A percentile compares a stretch with the other conserved stretches of the same genome.
Evolutionary conservation across 2,888 invertebrate species (phyloP).

Genomic region (Nasonia oneida): DNA sequence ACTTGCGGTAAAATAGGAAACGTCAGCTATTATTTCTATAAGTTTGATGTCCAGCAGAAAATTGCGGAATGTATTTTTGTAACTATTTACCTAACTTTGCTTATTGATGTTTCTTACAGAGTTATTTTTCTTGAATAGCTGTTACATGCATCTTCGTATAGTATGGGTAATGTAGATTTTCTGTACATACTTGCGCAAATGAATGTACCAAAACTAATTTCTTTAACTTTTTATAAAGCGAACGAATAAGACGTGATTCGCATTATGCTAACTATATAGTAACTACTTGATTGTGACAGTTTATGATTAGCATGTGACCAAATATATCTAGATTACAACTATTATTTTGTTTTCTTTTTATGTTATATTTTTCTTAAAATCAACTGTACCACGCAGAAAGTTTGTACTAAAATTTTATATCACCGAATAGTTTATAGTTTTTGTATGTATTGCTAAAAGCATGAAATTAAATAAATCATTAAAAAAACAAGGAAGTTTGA

Average conservation of each 20-base stretch:
- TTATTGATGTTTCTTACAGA: neutral
- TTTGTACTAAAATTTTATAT: neutral
- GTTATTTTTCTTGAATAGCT: neutral
- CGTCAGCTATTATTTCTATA: neutral
- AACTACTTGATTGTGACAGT: slow-evolving; percentile 12
- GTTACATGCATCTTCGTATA: neutral
- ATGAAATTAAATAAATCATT: neutral
- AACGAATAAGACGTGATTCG: neutral
- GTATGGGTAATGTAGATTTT: neutral
- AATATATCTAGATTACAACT: neutral
- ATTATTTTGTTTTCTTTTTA: neutral
- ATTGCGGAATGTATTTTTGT: neutral
- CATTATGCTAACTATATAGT: neutral
- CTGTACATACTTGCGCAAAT: slow-evolving; percentile 8
- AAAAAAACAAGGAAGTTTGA: neutral
- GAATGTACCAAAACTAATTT: slow-evolving; percentile 30
- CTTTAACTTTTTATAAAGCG: slow-evolving; percentile 28
- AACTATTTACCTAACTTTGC: neutral
- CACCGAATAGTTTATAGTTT: slow-evolving; percentile 3
- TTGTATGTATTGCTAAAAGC: neutral
- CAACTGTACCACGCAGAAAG: neutral
- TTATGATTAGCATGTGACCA: neutral
- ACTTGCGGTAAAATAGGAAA: neutral
- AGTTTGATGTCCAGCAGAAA: neutral
- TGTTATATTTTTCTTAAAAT: neutral